These are phyloP conservation scores for Etheostoma cragini DNA, from an alignment of 2,113 vertebrate genomes.

Conservation along the genomic window DNA sequence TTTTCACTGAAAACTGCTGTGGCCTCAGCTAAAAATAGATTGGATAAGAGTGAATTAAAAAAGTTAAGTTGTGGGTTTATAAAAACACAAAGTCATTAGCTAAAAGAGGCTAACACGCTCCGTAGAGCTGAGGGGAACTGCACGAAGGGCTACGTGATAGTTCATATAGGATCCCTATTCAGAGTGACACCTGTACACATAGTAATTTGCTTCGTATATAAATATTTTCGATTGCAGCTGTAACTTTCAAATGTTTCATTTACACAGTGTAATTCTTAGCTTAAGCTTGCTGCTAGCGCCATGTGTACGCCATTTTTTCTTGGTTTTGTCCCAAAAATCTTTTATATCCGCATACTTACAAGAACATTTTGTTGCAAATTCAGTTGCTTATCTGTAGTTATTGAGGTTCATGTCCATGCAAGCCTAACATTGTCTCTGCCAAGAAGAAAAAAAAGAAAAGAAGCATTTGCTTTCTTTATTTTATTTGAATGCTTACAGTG, in stretches of 20 bases:
- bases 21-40: too few relatives aligned
- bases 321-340: not conserved
- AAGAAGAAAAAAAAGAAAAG: not conserved
- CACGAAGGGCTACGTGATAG: too few relatives aligned
- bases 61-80: too few relatives aligned
- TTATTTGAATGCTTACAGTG: not conserved
- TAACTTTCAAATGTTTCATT: not conserved
- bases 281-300: not conserved
- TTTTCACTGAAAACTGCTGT: not conserved
- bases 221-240: not conserved
- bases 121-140: too few relatives aligned
- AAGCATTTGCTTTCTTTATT: not conserved
- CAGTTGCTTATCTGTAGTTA: not conserved
- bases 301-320: too few relatives aligned
- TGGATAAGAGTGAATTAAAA: too few relatives aligned
- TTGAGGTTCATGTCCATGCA: not conserved
- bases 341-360: not conserved
- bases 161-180: too few relatives aligned
- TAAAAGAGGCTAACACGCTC: too few relatives aligned
- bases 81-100: too few relatives aligned
- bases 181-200: too few relatives aligned
- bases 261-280: not conserved
- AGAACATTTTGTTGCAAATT: not conserved
- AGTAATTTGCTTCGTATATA: too few relatives aligned
- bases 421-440: not conserved